Base-by-base conservation (phyloP, 2,797 vertebrate species). In the Dermochelys coriacea region DNA sequence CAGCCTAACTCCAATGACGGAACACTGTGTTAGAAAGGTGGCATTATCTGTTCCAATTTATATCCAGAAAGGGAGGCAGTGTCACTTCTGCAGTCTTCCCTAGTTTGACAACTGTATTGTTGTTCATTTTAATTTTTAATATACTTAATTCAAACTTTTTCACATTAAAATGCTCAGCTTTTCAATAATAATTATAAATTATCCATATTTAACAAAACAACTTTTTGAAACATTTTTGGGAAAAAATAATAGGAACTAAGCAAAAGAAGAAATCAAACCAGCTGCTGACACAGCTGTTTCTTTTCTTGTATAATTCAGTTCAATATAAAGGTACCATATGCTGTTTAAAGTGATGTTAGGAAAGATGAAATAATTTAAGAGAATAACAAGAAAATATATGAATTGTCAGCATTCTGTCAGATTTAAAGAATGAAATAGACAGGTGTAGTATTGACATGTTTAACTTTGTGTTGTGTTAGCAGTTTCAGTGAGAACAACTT, bases 321-420 rank as follows among this genome's bases (percentile, higher is more conserved):
- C 98, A 97, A 98, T 98, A 98, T 99, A 98, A 98, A 99, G 99
- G 98, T 98, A 98, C 99, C 99, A 98, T 99, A 99, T 99, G 99
- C 98, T 98, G 98, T 98, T 98, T 98, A 98, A 98, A 98, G 99
- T 98, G 98, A 99, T 98, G 98, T 99, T 99, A 98, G 98, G 96
- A 97, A 98, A 98, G 98, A 99, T 98, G 98, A 99, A 99, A 99
- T 98, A 98, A 98, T 98, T 98, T 98, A 98, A 98, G 98, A 98
- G 98, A 98, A 98, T 98, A 98, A 98, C 98, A 98, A 98, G 98
- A 98, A 98, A 98, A 98, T 98, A 98, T 98, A 98, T 98, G 99
- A 99, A 99, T 98, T 98, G 99, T 99, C 99, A 99, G 99, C 99
- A 97, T 99, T 99, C 98, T 99, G 99, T 99, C 99, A 99, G 98